These are phyloP conservation scores for Eumeta japonica DNA, from an alignment of 1,140 invertebrate species.

Conservation along the genomic window DNA sequence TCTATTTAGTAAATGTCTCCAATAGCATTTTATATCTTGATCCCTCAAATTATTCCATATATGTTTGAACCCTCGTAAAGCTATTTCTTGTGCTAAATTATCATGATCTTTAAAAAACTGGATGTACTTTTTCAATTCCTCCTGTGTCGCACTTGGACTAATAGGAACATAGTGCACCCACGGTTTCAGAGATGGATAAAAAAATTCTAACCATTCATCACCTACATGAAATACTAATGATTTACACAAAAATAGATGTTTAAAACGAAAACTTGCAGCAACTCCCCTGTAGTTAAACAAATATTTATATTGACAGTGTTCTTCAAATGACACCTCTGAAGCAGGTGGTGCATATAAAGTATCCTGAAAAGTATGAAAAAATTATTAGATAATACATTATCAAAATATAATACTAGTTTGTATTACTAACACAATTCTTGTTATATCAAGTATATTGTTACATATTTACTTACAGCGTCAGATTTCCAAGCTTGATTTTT, in stretches of 20 bases:
- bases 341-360: conserved; percentile 83
- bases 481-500: conserved; percentile 99
- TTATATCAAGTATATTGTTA: conserved; percentile 9
- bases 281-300: conserved; percentile 96
- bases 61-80: conserved; percentile 77
- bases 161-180: conserved; percentile 97
- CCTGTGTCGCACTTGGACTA: conserved; percentile 64
- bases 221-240: conserved; percentile 96
- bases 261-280: conserved; percentile 94
- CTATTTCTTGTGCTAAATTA: conserved; percentile 73
- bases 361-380: conserved; percentile 60
- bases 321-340: conserved; percentile 83
- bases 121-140: conserved; percentile 70
- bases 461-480: conserved; percentile 61
- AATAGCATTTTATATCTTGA: conserved; percentile 84
- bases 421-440: conserved; percentile 1
- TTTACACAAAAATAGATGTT: conserved; percentile 92
- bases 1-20: conserved; percentile 75
- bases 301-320: conserved; percentile 93
- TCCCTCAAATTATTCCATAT: conserved; percentile 83
- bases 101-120: conserved; percentile 80
- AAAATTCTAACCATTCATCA: conserved; percentile 94
- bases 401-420: conserved; percentile 2
- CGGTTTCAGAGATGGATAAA: conserved; percentile 86
- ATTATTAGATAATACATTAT: conserved; percentile 4